Evolutionary conservation across 2,797 vertebrate species (phyloP).

Genomic region (Rhodeus uyekii): DNA sequence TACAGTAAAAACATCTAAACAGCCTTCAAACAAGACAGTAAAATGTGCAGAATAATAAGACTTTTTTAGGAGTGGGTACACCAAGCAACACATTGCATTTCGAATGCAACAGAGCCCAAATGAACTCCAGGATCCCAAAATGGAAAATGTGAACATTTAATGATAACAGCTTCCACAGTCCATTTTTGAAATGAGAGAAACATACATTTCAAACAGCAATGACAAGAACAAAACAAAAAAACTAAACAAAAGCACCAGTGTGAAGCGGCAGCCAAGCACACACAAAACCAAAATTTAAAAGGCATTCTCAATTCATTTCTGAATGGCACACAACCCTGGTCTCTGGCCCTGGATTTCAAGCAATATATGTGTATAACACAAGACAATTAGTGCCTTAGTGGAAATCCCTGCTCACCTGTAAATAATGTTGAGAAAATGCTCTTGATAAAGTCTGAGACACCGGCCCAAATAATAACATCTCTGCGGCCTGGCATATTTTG

Average conservation of each 20-base stretch:
- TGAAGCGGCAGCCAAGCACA: not conserved
- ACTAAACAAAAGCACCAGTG: not conserved
- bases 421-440: slow-evolving; percentile 10
- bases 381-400: not conserved
- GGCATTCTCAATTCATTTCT: not conserved
- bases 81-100: not conserved
- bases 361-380: no score
- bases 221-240: not conserved
- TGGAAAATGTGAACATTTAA: no score
- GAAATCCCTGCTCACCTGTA: not conserved
- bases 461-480: slow-evolving; percentile 8
- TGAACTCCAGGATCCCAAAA: not conserved
- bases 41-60: not conserved
- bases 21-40: not conserved
- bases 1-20: not conserved
- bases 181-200: no score
- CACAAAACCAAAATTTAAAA: not conserved
- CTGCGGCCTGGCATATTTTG: not conserved
- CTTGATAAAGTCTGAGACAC: slow-evolving; percentile 14
- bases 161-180: no score
- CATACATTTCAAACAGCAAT: no score
- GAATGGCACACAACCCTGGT: not conserved
- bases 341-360: not conserved
- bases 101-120: not conserved
- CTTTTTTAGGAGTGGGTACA: not conserved